Conservation (phyloP, 2,113 vertebrate species). For the Nibea albiflora region DNA sequence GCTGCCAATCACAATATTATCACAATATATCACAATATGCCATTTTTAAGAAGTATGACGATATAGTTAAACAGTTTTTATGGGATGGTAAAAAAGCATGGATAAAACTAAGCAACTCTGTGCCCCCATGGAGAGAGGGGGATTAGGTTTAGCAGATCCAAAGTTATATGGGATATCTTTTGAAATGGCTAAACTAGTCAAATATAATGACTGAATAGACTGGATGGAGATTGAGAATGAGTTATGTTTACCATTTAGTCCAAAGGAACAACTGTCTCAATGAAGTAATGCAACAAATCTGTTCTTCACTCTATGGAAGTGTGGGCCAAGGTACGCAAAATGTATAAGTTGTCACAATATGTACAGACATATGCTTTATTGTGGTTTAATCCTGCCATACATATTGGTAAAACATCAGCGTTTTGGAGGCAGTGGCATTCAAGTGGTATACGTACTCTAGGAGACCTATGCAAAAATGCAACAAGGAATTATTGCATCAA, state of each 20-base stretch:
- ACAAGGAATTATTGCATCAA: neutral
- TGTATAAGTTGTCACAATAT: neutral
- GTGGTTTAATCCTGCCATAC: neutral
- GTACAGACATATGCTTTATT: neutral
- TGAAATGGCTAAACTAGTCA: neutral
- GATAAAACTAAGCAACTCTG: neutral
- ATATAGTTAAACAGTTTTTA: slow-evolving; percentile 1
- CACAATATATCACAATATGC: no score
- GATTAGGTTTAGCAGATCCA: neutral
- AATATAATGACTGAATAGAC: neutral
- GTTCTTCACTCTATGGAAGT: neutral
- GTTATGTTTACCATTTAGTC: neutral
- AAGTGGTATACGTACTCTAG: neutral
- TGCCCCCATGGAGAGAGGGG: neutral
- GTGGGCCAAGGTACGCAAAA: neutral
- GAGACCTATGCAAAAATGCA: neutral
- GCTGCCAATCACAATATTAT: neutral
- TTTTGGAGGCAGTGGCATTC: neutral
- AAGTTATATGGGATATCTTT: neutral
- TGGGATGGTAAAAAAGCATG: neutral
- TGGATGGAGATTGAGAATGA: neutral
- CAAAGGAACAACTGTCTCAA: neutral
- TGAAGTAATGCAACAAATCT: neutral
- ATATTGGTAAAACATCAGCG: neutral
- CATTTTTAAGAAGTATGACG: neutral